A percentile compares a stretch with the other conserved stretches of the same genome.
Evolutionary conservation across 2,113 vertebrate species (phyloP).

Genomic region (Sarotherodon lohbergeri): DNA sequence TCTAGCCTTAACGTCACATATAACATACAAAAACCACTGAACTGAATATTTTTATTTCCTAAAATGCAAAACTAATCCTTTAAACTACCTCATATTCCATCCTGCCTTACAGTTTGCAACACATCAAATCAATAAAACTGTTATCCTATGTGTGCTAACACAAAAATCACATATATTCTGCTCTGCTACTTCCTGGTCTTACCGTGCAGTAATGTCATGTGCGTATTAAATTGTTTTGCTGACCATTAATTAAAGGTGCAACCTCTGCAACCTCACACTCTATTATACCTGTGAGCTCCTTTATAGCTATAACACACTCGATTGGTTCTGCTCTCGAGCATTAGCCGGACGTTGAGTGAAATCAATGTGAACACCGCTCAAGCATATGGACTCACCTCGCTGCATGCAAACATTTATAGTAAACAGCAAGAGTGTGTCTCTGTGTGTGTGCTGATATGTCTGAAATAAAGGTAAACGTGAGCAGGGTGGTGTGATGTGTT

Average conservation of each 20-base stretch:
- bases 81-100: background rate
- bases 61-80: background rate
- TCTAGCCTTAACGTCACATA: background rate
- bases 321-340: background rate
- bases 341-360: background rate
- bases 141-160: background rate
- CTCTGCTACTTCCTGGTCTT: background rate
- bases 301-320: background rate
- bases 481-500: background rate
- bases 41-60: background rate
- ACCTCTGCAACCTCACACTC: background rate
- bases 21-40: background rate
- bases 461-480: background rate
- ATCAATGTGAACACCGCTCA: background rate
- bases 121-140: background rate
- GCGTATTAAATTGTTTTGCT: background rate
- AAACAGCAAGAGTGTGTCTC: background rate
- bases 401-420: background rate
- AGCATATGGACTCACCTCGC: background rate
- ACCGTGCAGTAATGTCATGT: background rate
- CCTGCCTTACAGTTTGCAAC: background rate
- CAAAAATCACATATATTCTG: background rate
- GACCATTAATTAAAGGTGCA: background rate
- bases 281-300: background rate
- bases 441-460: background rate